A percentile compares a stretch with the other conserved stretches of the same genome.
These are phyloP conservation scores for Leptonema lineaticorne DNA, from an alignment of 1,140 invertebrate species.

Conservation along the genomic window DNA sequence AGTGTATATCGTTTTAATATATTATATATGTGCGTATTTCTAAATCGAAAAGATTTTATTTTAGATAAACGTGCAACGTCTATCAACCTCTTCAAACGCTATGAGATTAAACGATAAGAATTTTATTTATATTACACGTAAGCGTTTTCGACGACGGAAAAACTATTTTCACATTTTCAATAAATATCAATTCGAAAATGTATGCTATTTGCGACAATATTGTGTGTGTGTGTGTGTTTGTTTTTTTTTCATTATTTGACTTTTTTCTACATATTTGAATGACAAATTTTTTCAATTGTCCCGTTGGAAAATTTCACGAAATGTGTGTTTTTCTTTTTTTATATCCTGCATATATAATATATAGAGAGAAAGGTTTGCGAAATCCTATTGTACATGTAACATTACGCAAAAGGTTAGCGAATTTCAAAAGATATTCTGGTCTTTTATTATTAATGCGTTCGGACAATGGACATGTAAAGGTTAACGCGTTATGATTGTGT, in stretches of 20 bases:
- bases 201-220: no score
- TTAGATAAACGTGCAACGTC: conserved; percentile 8
- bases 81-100: conserved; percentile 11
- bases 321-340: no score
- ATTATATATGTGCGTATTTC: neutral
- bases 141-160: neutral
- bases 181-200: no score
- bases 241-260: no score
- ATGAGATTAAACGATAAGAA: conserved; percentile 1
- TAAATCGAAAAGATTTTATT: conserved; percentile 1
- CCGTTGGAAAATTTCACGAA: neutral
- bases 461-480: conserved; percentile 5
- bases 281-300: neutral
- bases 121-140: neutral
- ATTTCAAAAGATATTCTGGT: no score
- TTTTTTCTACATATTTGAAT: neutral
- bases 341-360: no score
- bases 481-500: neutral
- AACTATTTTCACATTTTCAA: no score
- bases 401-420: conserved; percentile 5
- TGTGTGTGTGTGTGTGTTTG: no score
- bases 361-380: no score
- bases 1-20: no score
- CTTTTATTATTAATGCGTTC: neutral
- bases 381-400: no score